These are phyloP conservation scores for Anas capensis DNA, from an alignment of 2,797 vertebrate genomes.

Conservation along the genomic window DNA sequence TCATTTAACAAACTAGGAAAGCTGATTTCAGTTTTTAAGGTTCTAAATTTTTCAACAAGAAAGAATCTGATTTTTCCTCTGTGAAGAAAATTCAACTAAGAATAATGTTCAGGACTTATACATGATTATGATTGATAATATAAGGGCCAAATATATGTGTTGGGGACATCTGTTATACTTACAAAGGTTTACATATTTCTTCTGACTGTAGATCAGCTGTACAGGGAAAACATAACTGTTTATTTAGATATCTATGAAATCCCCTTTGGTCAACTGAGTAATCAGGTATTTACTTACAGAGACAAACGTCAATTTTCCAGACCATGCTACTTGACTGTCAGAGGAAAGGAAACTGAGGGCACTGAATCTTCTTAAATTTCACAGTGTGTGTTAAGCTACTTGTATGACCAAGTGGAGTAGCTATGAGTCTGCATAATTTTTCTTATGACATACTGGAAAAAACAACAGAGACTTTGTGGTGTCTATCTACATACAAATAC, in stretches of 20 bases:
- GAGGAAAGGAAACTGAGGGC: not conserved
- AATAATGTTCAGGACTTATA: not conserved
- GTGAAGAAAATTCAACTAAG: not conserved
- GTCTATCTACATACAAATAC: not conserved
- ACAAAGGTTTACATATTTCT: not conserved
- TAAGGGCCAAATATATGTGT: not conserved
- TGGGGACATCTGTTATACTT: not conserved
- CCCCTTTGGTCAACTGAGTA: not conserved
- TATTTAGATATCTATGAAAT: not conserved
- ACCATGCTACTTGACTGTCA: not conserved
- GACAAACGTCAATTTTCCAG: not conserved
- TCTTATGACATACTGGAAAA: not conserved
- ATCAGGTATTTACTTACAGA: not conserved
- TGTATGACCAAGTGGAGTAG: not conserved
- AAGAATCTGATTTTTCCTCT: not conserved
- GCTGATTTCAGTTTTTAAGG: not conserved
- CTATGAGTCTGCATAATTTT: not conserved
- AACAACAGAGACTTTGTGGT: not conserved
- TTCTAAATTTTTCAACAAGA: not conserved
- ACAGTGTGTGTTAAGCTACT: not conserved
- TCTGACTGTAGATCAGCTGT: not conserved
- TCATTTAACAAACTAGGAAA: slow-evolving; percentile 23
- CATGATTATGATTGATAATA: not conserved
- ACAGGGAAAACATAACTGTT: not conserved
- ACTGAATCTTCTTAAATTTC: not conserved